Base-by-base conservation (phyloP, 1,140 invertebrate species). In the Acromyrmex heyeri region DNA sequence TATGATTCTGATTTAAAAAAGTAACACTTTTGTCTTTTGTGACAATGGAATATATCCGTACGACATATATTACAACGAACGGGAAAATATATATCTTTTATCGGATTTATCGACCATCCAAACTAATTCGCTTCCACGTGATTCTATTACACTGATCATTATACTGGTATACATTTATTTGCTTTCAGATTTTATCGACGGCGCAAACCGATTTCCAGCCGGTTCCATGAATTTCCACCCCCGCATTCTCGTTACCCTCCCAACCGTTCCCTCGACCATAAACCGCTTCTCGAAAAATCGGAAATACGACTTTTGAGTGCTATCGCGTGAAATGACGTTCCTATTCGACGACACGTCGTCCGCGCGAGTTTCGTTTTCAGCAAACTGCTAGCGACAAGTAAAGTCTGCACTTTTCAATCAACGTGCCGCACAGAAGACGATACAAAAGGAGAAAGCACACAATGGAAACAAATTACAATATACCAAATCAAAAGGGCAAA, bases 341-440 rank as follows among this genome's bases (percentile, higher is more conserved):
- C 85, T 50, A 65, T 77, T 61, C 83, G 69, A 12, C 21, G 48
- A 76, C 55, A 89, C 48, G 77, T 81, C 70, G 83, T 89, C 83
- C 76, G 55, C 55, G 57, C 18, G 88, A 87, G 75, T 90, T 78
- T 86, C 85, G 72, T 65, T 72, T 78, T 61, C 85, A 72, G 73
- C 67, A 89, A 83, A 89, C 77, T 62, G 87, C 61, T 72, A 50
- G 65, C 86, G 85, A 73, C 85, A 87, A 90, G 85, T 67, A 85
- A 89, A n/a, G 70, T 77, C 85, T 18, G 38, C 57, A 88, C 76
- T 89, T 86, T 83, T 50, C 69, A 72, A 55, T n/a, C n/a, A 34
- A 85, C 53, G 48, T 48, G 24, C 48, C 70, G 53, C 50, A 61
- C 34, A 59, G n/a, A 76, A 81, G 50, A 59, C 18, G 34, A 24